Evolutionary conservation across 2,113 vertebrate species (phyloP).

Genomic region (Protobothrops mucrosquamatus): DNA sequence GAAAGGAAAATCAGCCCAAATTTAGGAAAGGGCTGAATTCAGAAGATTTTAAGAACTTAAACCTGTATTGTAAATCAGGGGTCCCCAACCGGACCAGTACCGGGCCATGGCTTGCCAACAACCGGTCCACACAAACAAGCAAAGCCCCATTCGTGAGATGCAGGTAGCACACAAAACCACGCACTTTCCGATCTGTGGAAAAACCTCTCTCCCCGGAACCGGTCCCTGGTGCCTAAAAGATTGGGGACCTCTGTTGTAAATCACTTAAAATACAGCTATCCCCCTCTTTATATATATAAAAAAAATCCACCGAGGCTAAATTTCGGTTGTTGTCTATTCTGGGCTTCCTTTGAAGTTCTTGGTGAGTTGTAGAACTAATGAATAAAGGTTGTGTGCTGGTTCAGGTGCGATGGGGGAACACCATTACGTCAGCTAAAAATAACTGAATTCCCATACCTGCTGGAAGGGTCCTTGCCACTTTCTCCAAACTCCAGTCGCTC

Average conservation of each 20-base stretch:
- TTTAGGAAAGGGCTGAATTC: not conserved
- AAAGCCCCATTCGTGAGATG: too few species aligned
- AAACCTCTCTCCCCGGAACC: too few species aligned
- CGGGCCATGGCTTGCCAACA: too few species aligned
- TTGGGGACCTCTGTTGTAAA: not conserved
- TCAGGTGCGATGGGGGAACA: not conserved
- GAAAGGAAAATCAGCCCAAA: not conserved
- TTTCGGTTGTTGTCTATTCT: not conserved
- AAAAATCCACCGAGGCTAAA: not conserved
- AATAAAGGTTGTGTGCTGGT: not conserved
- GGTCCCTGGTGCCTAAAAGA: too few species aligned
- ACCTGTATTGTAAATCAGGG: not conserved
- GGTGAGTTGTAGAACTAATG: not conserved
- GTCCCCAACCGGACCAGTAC: too few species aligned
- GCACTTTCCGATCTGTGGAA: too few species aligned
- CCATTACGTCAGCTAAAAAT: not conserved
- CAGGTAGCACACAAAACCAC: too few species aligned
- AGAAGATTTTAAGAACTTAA: not conserved
- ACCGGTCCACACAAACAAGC: too few species aligned
- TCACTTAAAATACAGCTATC: not conserved
- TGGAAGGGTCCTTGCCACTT: slow-evolving; percentile 5
- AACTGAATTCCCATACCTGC: not conserved
- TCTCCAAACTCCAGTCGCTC: slow-evolving; percentile 39
- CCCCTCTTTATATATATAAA: not conserved
- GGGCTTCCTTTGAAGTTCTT: not conserved